Base-by-base conservation (phyloP, 2,888 invertebrate species). In the Ichneumon xanthorius region DNA sequence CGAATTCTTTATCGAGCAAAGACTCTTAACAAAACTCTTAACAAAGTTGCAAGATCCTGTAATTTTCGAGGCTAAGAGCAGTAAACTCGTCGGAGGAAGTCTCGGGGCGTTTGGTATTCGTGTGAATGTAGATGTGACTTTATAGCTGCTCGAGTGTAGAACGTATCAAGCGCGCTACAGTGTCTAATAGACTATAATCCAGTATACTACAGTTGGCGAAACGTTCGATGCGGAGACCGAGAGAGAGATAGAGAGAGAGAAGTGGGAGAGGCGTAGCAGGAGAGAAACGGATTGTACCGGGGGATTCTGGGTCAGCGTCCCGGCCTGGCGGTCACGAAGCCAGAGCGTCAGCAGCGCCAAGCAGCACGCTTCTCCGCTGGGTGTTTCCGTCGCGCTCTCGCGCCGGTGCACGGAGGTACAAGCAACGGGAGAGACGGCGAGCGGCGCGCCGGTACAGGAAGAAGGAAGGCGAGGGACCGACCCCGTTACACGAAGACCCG, bases 231-330 rank as follows among this genome's bases (percentile, higher is more conserved):
- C 7, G 30, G 33, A 9, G 22, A 72, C 26, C 45, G 26, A 30
- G 19, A 2, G 7, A 30, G 22, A 9, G 14, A 30, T 9, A n/a
- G 45, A 26, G 55, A 30, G 55, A 55, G 16, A 30, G 50, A 14
- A 14, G 33, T 6, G 68, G 61, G 67, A 65, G 26, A 53, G 77
- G 55, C n/a, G 71, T 22, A 61, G 75, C 16, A 37, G 45, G 58
- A 87, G 85, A 90, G 89, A 89, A 89, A 89, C 90, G 91, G 90
- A 91, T 90, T 89, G 73, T 73, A 88, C 87, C 86, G 88, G 78
- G 90, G 88, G 88, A 92, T 93, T 93, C 92, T 92, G 92, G 93
- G 93, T 93, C 93, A 93, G 90, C 92, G 93, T 92, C 90, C 91
- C 90, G 90, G 91, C 91, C 90, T 91, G 88, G 89, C 90, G 90